Percentiles rank a stretch among this genome's conserved stretches.
Evolutionary conservation across 2,797 vertebrate genomes (phyloP).

Genomic region (Micrastur ruficollis): DNA sequence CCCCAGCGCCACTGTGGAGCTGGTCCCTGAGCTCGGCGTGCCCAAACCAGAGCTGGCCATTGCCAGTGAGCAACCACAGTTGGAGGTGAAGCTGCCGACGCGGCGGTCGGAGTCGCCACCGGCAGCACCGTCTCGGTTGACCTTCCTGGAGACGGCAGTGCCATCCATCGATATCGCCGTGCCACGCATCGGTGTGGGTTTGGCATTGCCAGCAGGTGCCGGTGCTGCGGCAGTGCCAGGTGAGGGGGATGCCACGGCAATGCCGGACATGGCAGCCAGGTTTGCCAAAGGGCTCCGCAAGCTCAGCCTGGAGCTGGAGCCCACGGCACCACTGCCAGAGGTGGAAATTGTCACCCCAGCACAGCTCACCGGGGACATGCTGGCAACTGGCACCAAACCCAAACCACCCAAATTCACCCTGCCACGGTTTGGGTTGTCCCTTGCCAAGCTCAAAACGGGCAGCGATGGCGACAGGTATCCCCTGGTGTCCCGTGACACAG

Average conservation of each 20-base stretch:
- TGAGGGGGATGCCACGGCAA: neutral
- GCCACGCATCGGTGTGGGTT: neutral
- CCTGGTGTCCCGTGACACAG: neutral
- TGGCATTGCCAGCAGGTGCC: neutral
- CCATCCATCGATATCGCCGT: conserved; percentile 63
- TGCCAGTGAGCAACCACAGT: neutral
- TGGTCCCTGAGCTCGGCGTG: conserved; percentile 27
- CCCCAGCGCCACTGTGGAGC: neutral
- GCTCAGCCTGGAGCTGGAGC: neutral
- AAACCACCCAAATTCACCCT: conserved; percentile 68
- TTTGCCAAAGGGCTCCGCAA: neutral
- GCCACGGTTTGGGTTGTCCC: conserved; percentile 49
- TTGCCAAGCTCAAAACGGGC: neutral
- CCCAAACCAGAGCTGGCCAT: neutral
- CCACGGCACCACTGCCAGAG: neutral
- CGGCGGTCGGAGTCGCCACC: neutral
- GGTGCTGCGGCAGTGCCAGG: conserved; percentile 12
- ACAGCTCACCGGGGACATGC: neutral
- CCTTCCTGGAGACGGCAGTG: conserved; percentile 14
- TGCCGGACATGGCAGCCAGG: neutral
- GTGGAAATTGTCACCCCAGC: conserved; percentile 33
- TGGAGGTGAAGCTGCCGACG: conserved; percentile 22
- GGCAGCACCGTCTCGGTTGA: conserved; percentile 52
- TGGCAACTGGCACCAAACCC: neutral
- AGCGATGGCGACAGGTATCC: fast-evolving